These are phyloP conservation scores for Channallabes apus DNA, from an alignment of 2,797 vertebrate species.

Conservation along the genomic window DNA sequence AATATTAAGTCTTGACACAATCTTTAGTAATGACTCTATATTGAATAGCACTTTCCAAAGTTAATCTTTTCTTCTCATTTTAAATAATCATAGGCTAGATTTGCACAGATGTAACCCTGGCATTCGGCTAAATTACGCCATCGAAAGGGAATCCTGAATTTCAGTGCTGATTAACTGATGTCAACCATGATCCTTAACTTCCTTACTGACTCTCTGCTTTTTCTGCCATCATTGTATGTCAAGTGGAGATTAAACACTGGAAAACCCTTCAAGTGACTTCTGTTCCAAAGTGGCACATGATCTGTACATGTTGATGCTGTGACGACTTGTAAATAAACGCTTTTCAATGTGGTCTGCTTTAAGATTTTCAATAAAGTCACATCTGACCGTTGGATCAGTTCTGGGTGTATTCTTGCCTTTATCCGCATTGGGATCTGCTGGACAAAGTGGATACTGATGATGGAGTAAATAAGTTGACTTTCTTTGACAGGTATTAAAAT, in stretches of 20 bases:
- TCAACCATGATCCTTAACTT: slow-evolving; percentile 73
- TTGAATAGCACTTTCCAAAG: slow-evolving; percentile 2
- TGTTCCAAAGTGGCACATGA: slow-evolving; percentile 74
- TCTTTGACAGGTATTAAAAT: too few relatives aligned
- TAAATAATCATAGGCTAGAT: background rate
- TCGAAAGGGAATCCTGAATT: background rate
- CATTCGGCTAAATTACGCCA: background rate
- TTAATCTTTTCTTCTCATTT: background rate
- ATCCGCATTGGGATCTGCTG: background rate
- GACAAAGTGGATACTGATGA: background rate
- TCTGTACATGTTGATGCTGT: slow-evolving; percentile 63
- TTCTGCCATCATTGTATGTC: slow-evolving; percentile 72
- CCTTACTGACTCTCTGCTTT: slow-evolving; percentile 61
- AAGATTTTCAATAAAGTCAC: slow-evolving; percentile 80
- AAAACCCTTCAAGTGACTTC: slow-evolving; percentile 76
- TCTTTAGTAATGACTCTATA: background rate
- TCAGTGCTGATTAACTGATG: slow-evolving; percentile 1
- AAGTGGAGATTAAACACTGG: slow-evolving; percentile 69
- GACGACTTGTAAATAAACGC: slow-evolving; percentile 67
- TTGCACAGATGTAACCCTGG: background rate
- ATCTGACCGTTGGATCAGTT: slow-evolving; percentile 62
- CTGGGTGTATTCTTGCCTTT: background rate
- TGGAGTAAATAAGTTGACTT: background rate
- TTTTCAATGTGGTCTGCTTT: slow-evolving; percentile 70
- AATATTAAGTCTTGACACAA: background rate